Evolutionary conservation across 2,888 invertebrate species (phyloP).

Genomic region (Athalia circularis): DNA sequence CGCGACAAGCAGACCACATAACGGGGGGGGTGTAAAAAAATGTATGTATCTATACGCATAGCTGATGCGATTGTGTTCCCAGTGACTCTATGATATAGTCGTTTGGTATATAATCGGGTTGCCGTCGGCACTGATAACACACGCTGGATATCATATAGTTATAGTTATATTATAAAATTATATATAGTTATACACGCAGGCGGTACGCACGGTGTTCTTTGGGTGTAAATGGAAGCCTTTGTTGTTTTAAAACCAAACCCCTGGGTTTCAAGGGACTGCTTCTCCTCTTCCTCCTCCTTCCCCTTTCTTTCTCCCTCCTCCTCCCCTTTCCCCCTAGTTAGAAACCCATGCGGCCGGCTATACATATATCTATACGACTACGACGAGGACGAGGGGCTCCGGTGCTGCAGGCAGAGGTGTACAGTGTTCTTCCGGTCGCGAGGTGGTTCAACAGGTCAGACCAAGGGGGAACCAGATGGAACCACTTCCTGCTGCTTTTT

Average conservation of each 20-base stretch:
- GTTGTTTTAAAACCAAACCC: conserved; percentile 59
- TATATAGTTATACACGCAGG: not conserved
- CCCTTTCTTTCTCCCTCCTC: conserved; percentile 23
- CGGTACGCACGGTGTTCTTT: conserved; percentile 53
- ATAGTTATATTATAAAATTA: not conserved
- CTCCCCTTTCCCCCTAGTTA: conserved; percentile 52
- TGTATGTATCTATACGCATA: too few relatives aligned
- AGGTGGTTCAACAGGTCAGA: conserved; percentile 75
- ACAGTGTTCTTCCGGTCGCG: conserved; percentile 72
- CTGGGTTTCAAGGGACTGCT: conserved; percentile 47
- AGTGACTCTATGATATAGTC: too few relatives aligned
- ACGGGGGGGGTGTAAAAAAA: too few relatives aligned
- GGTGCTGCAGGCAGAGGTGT: conserved; percentile 58
- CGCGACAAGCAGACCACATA: too few relatives aligned
- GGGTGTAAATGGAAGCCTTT: conserved; percentile 66
- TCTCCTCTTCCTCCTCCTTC: conserved; percentile 31
- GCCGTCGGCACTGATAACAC: too few relatives aligned
- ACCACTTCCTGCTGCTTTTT: conserved; percentile 69
- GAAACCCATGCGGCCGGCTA: conserved; percentile 43
- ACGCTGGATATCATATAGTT: conserved; percentile 4
- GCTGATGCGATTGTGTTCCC: too few relatives aligned
- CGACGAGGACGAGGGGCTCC: conserved; percentile 52
- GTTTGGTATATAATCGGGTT: too few relatives aligned
- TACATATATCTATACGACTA: not conserved
- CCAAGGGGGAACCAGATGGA: conserved; percentile 73